phyloP scores from a whole-genome alignment of 2,113 vertebrate genomes.

The Microtus ochrogaster region DNA sequence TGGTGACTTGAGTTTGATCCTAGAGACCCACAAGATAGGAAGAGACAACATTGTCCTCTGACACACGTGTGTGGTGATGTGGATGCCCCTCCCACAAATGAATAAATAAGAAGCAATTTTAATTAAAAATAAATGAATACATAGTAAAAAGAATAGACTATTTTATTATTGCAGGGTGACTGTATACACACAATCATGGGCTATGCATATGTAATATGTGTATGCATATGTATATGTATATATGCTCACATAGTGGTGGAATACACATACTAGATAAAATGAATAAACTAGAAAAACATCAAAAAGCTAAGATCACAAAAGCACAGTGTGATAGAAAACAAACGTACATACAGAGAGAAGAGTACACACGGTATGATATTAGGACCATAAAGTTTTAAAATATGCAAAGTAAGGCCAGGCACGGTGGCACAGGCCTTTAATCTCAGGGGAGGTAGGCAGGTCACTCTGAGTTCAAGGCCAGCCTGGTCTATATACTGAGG shows the following conservation, averaged over 20 bases:
- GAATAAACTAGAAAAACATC: not conserved
- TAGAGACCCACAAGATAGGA: too few species aligned
- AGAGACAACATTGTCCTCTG: not conserved
- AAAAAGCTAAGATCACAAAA: conserved; percentile 23
- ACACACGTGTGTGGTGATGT: not conserved
- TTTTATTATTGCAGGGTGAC: not conserved
- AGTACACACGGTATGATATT: not conserved
- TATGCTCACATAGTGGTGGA: not conserved
- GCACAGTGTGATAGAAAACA: not conserved
- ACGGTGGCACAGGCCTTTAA: not conserved
- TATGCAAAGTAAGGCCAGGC: not conserved
- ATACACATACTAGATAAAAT: conserved; percentile 11
- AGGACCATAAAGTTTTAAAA: conserved; percentile 33
- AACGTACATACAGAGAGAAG: not conserved
- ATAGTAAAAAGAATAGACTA: not conserved
- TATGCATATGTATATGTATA: too few species aligned
- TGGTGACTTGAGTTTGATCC: not conserved
- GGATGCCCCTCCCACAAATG: not conserved
- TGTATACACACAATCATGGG: not conserved
- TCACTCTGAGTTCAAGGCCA: not conserved
- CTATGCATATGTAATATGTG: not conserved
- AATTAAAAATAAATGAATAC: not conserved
- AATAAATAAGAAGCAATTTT: not conserved
- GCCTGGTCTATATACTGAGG: not conserved
- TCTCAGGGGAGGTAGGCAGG: not conserved